A percentile compares a stretch with the other conserved stretches of the same genome.
Evolutionary conservation across 2,888 invertebrate genomes (phyloP).

Genomic region (Chrysolina americana): DNA sequence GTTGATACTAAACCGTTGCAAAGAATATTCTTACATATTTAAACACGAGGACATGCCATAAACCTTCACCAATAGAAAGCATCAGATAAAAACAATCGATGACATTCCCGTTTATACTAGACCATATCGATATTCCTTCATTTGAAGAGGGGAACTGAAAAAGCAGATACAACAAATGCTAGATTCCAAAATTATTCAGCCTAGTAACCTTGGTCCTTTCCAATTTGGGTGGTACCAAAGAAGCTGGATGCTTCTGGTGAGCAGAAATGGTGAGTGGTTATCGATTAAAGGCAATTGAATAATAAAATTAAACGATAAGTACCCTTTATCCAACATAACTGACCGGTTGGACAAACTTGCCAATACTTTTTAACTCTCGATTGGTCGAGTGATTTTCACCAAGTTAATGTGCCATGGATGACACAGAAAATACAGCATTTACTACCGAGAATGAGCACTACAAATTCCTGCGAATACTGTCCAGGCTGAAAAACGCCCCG

Average conservation of each 20-base stretch:
- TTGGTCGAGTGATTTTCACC: slow-evolving; percentile 43
- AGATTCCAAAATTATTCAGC: too few relatives aligned
- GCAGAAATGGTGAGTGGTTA: slow-evolving; percentile 47
- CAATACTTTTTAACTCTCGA: slow-evolving; percentile 8
- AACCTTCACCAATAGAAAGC: slow-evolving; percentile 35
- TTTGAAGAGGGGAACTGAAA: slow-evolving; percentile 32
- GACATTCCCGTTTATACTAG: slow-evolving; percentile 26
- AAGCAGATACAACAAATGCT: slow-evolving; percentile 42
- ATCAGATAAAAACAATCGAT: slow-evolving; percentile 24
- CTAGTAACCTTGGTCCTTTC: too few relatives aligned
- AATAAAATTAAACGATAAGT: slow-evolving; percentile 30
- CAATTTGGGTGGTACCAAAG: too few relatives aligned
- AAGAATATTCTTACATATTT: slow-evolving; percentile 40
- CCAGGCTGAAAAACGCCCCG: slow-evolving; percentile 55
- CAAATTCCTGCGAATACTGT: slow-evolving; percentile 55
- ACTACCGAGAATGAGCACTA: slow-evolving; percentile 50
- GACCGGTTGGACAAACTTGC: slow-evolving; percentile 24
- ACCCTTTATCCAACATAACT: slow-evolving; percentile 12
- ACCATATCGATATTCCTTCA: slow-evolving; percentile 27
- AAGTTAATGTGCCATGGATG: slow-evolving; percentile 52
- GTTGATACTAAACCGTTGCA: slow-evolving; percentile 40
- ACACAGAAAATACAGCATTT: slow-evolving; percentile 56
- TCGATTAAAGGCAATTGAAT: slow-evolving; percentile 46
- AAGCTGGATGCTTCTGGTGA: too few relatives aligned
- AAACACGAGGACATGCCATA: slow-evolving; percentile 21